Evolutionary conservation across 2,888 invertebrate species (phyloP), one percentile per base, ranked within the genome.

Genomic region (Lycaena phlaeas): DNA sequence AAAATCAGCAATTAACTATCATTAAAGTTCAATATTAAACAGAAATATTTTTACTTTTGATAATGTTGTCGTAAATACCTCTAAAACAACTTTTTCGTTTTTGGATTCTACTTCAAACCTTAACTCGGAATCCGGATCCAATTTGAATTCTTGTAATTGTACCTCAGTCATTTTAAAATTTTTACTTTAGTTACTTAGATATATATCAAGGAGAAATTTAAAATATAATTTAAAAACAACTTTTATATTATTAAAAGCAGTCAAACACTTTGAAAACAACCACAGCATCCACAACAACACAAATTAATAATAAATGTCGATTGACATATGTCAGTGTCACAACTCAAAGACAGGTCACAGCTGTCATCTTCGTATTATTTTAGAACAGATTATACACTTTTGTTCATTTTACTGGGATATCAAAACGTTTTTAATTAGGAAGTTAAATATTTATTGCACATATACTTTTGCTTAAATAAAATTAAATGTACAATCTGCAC

Each of bases 21-120:
- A 14, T 5, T 29, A 7, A 3, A 29, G 11, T 29, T 12, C 3
- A 14, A 29, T 12, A 14, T 10, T 15, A 9, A 17, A 5, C 7
- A 2, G 4, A 17, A 31, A 31, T 0, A 6, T 31, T 9, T 3
- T 27, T 29, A 17, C 9, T 14, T 14, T 27, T 15, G 27, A 11
- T 26, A 14, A 18, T 17, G n/a, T 18, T 3, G 25, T 37, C 9
- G 6, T 34, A 29, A n/a, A 2, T 64, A 92, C 92, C 85, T 92
- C 92, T 43, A 95, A 82, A 42, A 88, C 87, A 2, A 94, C 92
- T 81, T 93, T 94, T 63, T 93, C 92, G 68, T 90, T 90, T 74
- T 93, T 93, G 2, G 89, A 88, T 81, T 97, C 97, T 0, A 97
- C 93, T 87, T 97, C 97, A 71, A 97, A 97, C 36, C 97, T 89